These are phyloP conservation scores for Pelodiscus sinensis DNA, from an alignment of 2,113 vertebrate species.

Conservation along the genomic window DNA sequence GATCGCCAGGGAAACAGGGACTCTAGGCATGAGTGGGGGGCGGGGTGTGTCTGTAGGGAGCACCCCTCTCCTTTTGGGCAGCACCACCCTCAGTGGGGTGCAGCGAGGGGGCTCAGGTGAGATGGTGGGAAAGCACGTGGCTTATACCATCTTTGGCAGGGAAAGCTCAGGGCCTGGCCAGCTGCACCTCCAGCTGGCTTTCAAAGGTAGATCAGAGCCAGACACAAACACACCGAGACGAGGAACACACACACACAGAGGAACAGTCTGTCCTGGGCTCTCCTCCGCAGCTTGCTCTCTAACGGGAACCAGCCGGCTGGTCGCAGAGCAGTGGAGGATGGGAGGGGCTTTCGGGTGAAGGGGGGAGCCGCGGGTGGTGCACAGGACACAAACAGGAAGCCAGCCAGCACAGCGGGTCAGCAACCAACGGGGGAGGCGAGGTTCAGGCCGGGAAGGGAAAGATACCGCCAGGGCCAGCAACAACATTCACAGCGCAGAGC, in stretches of 20 bases:
- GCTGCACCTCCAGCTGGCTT: background rate
- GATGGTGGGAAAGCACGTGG: background rate
- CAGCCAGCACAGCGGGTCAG: background rate
- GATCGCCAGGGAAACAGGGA: background rate
- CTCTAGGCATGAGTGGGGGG: background rate
- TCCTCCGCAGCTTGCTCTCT: background rate
- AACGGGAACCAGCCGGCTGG: background rate
- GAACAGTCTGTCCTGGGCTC: background rate
- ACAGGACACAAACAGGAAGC: background rate
- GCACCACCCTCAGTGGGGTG: background rate
- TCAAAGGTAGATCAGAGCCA: background rate
- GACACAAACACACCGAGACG: background rate
- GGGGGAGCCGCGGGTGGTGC: background rate
- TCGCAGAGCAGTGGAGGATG: background rate
- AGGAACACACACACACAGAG: background rate
- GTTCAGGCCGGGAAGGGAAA: background rate
- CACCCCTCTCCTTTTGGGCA: background rate
- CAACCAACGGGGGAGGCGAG: background rate
- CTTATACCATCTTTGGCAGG: background rate
- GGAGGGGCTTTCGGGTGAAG: background rate
- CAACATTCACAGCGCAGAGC: background rate
- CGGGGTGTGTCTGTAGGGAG: background rate
- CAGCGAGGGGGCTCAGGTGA: background rate
- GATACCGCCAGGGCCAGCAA: background rate
- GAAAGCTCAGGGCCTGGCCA: background rate